Evolutionary conservation across 2,888 invertebrate genomes (phyloP), one percentile per base, ranked within the genome.

Genomic region (Antheraea assamensis): DNA sequence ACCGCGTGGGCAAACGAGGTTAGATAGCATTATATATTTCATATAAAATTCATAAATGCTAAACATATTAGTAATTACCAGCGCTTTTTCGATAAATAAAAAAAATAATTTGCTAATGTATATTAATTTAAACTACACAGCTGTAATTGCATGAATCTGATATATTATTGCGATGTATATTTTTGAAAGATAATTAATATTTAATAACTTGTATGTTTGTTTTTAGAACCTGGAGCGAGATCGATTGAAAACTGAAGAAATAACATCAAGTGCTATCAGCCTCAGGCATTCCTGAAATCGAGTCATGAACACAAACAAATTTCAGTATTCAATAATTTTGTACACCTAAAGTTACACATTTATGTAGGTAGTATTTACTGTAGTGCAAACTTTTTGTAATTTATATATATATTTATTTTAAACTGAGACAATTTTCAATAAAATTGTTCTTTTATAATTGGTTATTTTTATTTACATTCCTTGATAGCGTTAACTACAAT

Each of bases 1-100:
- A 93, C 81, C 85, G 87, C 74, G 83, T 93, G 73, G 93, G 93
- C 49, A 93, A 93, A 83, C 83, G 93, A 91, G 92, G 93, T 93
- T 81, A 88, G 92, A 77, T 49, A 27, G 27, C 71, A 35, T 52
- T 49, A 30, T 30, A 13, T 71, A 52, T 27, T 52, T 49, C 10
- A 68, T 3, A 35, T 35, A 24, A 68, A 30, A 68, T 68, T 35
- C n/a, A 10, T 68, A 35, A 68, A 68, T 68, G 35, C 68, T 35
- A 19, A n/a, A 68, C n/a, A 66, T 31, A 31, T 31, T 68, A 10
- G 8, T 19, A 5, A 35, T 64, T 64, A 68, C 13, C 21, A 35
- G 35, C 68, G n/a, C 35, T 66, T 24, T 24, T 3, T 24, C 24
- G 21, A 13, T 70, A 58, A 27, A 49, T n/a, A 17, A 73, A 42